phyloP scores from a whole-genome alignment of 2,797 vertebrate species.

The Poecilia gillii region DNA sequence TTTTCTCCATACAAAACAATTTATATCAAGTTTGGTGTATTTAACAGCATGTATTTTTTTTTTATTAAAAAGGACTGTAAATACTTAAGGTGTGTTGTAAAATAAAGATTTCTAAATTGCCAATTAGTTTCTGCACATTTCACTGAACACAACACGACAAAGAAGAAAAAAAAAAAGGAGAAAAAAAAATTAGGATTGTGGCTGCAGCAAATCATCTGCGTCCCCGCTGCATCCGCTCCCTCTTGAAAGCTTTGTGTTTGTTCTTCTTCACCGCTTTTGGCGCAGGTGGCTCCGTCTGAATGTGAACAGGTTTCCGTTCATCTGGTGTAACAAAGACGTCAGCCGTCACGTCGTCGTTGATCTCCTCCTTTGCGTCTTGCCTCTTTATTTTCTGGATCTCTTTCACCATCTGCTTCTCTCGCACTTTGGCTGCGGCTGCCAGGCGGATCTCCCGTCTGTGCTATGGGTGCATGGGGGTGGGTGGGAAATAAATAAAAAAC shows the following conservation, averaged over 20 bases:
- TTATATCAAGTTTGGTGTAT: conserved; percentile 8
- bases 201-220: conserved; percentile 39
- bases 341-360: conserved; percentile 86
- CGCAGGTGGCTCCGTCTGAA: conserved; percentile 83
- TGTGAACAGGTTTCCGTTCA: conserved; percentile 82
- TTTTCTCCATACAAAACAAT: conserved; percentile 43
- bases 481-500: neutral
- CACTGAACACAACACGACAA: neutral
- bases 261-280: conserved; percentile 80
- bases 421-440: conserved; percentile 86
- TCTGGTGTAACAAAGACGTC: conserved; percentile 88
- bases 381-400: conserved; percentile 87
- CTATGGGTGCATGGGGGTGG: conserved; percentile 63
- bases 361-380: conserved; percentile 73
- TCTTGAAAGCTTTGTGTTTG: conserved; percentile 87
- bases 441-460: conserved; percentile 86
- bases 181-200: neutral
- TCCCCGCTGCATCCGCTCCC: conserved; percentile 81
- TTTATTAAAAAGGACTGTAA: conserved; percentile 24
- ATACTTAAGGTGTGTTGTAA: neutral
- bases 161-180: neutral
- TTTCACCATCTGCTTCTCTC: conserved; percentile 92
- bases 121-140: conserved; percentile 5
- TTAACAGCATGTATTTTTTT: neutral
- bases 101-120: neutral